Evolutionary conservation across 2,797 vertebrate species (phyloP), one percentile per base, ranked within the genome.

Genomic region (Gambusia yucatana): DNA sequence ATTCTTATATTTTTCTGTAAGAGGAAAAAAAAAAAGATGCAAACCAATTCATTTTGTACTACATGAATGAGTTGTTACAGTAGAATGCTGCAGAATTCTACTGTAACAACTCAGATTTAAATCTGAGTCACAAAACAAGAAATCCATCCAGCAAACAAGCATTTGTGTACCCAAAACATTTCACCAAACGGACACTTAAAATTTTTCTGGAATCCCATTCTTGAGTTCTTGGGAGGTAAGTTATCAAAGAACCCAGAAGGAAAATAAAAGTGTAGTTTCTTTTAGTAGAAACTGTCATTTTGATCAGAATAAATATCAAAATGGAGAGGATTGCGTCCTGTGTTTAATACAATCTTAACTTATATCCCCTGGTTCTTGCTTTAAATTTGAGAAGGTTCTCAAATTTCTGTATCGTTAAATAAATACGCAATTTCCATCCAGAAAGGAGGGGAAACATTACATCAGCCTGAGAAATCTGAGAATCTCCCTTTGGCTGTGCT

Each of bases 1-100:
- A 87, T 22, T 50, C 6, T 50, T 75, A 79, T 75, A 79, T 75
- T 28, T 59, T 74, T 57, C 30, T 70, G 33, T 5, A 61, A 22
- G 57, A 39, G 11, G 30, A 3, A 2, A 2, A 17, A 48, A 13
- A 33, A 73, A 76, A 47, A 69, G 25, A n/a, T 6, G 11, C 2
- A 39, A 50, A 47, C 11, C 4, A 69, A 67, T 67, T 41, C 20
- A 30, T 17, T 36, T 30, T 2, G 57, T 30, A 28, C 55, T 57
- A 33, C 28, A 33, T 33, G 11, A 13, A 57, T 59, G 11, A 57
- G n/a, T 57, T 33, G 2, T 20, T 48, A 2, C 6, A 50, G 48
- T 22, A 50, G 6, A 50, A 50, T 22, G 0, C 20, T 50, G 2
- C 1, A 0, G 6, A 0, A 22, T 50, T 50, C 48, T 50, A 50